Percentiles rank a stretch among this genome's conserved stretches.
phyloP scores from a whole-genome alignment of 2,888 invertebrate species.

The Macrosiphum euphorbiae region DNA sequence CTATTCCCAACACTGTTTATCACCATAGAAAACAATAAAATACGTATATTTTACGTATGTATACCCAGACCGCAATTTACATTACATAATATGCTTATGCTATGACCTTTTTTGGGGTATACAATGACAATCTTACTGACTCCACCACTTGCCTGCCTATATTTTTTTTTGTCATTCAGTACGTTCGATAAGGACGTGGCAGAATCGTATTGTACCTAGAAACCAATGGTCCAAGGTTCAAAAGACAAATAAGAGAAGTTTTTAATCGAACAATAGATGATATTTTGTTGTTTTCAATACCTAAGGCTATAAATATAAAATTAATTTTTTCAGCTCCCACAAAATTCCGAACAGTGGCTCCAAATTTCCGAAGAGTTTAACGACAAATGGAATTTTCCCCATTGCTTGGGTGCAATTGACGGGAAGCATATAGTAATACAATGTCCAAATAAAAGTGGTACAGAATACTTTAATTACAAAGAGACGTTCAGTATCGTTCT shows the following conservation, averaged over 20 bases:
- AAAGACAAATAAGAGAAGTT: background rate
- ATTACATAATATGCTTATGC: too few species aligned
- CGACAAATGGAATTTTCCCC: slow-evolving; percentile 68
- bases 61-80: too few species aligned
- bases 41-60: too few species aligned
- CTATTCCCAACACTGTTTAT: too few species aligned
- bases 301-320: background rate
- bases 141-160: too few species aligned
- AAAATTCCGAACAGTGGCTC: slow-evolving; percentile 68
- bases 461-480: slow-evolving; percentile 69
- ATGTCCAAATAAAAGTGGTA: slow-evolving; percentile 67
- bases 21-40: too few species aligned
- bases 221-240: background rate
- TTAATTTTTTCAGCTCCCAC: slow-evolving; percentile 67
- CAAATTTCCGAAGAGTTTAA: slow-evolving; percentile 68
- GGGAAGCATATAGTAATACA: slow-evolving; percentile 69
- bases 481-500: slow-evolving; percentile 67
- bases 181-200: too few species aligned
- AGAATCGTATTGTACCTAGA: background rate
- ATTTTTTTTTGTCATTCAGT: too few species aligned
- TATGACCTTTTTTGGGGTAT: too few species aligned
- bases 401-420: slow-evolving; percentile 68
- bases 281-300: slow-evolving; percentile 1
- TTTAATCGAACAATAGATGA: background rate
- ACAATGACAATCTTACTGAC: too few species aligned